Conservation (phyloP, 2,113 vertebrate genomes). For the Sinosuthora webbiana region DNA sequence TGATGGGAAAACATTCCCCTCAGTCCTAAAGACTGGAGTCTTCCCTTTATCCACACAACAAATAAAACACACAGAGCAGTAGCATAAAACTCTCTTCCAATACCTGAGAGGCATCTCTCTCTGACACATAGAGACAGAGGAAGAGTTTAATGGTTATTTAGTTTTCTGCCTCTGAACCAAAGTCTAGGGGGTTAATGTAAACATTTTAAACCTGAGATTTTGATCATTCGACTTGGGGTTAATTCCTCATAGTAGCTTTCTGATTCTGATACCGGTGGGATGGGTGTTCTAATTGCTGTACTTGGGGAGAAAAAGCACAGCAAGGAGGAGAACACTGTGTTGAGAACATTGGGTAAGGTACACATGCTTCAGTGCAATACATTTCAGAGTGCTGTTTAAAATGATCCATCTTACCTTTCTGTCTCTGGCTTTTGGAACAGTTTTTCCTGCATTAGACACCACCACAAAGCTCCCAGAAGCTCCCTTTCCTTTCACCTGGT, state of each 20-base stretch:
- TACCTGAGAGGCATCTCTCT: not conserved
- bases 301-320: not conserved
- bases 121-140: not conserved
- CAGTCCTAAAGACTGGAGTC: not conserved
- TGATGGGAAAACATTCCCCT: not conserved
- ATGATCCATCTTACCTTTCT: slow-evolving; percentile 78
- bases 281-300: not conserved
- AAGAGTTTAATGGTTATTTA: not conserved
- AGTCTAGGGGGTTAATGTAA: not conserved
- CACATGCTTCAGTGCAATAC: not conserved
- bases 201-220: not conserved
- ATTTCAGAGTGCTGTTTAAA: not conserved
- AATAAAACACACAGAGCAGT: not conserved
- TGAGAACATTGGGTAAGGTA: not conserved
- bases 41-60: not conserved
- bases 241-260: not conserved
- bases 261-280: not conserved
- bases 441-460: slow-evolving; percentile 83
- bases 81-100: not conserved
- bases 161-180: slow-evolving; percentile 22
- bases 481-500: slow-evolving; percentile 92
- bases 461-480: slow-evolving; percentile 93
- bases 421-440: slow-evolving; percentile 74
- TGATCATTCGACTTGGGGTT: not conserved
- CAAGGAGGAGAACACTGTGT: not conserved